Conservation (phyloP, 2,888 invertebrate genomes). For the Idaea biselata region DNA sequence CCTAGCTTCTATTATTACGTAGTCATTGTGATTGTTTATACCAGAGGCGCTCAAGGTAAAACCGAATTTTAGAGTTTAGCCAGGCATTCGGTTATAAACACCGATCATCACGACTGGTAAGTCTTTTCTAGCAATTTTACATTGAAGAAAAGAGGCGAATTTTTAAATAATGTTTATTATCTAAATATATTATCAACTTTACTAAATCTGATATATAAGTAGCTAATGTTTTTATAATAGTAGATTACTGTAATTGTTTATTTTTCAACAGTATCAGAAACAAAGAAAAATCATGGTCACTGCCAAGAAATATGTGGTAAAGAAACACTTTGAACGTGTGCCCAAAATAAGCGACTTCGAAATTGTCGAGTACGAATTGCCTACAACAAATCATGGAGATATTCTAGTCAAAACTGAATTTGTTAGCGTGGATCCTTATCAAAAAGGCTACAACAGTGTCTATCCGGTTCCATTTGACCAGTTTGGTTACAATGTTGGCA, state of each 20-base stretch:
- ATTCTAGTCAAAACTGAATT: slow-evolving; percentile 46
- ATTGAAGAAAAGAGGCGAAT: neutral
- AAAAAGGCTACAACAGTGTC: slow-evolving; percentile 4
- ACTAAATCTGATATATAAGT: too few species aligned
- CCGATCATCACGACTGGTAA: neutral
- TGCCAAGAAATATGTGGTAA: neutral
- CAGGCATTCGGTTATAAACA: neutral
- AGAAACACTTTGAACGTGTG: slow-evolving; percentile 71
- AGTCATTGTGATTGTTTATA: neutral
- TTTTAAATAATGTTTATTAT: too few species aligned
- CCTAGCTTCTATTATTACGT: neutral
- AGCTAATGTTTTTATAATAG: neutral
- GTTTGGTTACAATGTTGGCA: slow-evolving; percentile 27
- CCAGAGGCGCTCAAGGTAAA: neutral
- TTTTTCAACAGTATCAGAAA: neutral
- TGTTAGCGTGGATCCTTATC: slow-evolving; percentile 50
- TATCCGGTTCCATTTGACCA: slow-evolving; percentile 13
- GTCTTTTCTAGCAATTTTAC: neutral
- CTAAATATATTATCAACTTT: too few species aligned
- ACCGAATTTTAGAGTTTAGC: neutral
- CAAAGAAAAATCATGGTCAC: neutral
- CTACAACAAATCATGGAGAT: slow-evolving; percentile 56
- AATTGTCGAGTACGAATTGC: slow-evolving; percentile 81
- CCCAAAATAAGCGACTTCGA: slow-evolving; percentile 80
- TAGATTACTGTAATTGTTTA: too few species aligned